Conservation (phyloP, 2,888 invertebrate species). For the Lepidonotus clava region DNA sequence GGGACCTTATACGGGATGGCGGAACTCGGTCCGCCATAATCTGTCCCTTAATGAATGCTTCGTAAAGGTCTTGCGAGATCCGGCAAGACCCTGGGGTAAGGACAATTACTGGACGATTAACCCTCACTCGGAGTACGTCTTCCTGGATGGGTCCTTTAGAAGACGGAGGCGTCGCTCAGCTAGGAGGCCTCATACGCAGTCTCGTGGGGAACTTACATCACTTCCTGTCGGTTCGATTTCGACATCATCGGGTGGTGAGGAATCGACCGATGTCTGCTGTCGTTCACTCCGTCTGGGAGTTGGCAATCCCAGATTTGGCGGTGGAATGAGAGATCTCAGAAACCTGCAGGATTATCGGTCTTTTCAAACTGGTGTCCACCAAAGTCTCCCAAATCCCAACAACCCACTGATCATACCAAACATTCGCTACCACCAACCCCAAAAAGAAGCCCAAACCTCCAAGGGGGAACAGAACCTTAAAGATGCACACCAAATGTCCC, state of each 20-base stretch:
- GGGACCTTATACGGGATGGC: slow-evolving; percentile 64
- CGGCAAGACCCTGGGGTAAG: slow-evolving; percentile 55
- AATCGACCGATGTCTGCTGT: no score
- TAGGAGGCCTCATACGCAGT: not conserved
- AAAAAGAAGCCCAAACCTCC: no score
- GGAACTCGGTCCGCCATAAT: slow-evolving; percentile 64
- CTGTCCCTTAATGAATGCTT: slow-evolving; percentile 65
- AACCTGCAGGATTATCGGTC: not conserved
- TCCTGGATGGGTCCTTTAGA: slow-evolving; percentile 63
- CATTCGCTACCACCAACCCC: not conserved
- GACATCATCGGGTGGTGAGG: no score
- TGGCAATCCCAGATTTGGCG: no score
- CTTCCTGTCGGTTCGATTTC: no score
- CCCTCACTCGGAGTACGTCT: slow-evolving; percentile 65
- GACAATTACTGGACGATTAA: slow-evolving; percentile 65
- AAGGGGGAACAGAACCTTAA: not conserved
- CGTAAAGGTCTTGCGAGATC: slow-evolving; percentile 58
- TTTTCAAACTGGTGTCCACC: not conserved
- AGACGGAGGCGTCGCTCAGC: slow-evolving; percentile 58
- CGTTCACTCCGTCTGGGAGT: no score
- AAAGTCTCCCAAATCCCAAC: not conserved
- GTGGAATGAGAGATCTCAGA: no score
- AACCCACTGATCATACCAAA: not conserved
- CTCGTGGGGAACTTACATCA: no score
- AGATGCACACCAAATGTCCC: not conserved